These are phyloP conservation scores for Artibeus jamaicensis DNA, from an alignment of 2,797 vertebrate genomes.

Conservation along the genomic window DNA sequence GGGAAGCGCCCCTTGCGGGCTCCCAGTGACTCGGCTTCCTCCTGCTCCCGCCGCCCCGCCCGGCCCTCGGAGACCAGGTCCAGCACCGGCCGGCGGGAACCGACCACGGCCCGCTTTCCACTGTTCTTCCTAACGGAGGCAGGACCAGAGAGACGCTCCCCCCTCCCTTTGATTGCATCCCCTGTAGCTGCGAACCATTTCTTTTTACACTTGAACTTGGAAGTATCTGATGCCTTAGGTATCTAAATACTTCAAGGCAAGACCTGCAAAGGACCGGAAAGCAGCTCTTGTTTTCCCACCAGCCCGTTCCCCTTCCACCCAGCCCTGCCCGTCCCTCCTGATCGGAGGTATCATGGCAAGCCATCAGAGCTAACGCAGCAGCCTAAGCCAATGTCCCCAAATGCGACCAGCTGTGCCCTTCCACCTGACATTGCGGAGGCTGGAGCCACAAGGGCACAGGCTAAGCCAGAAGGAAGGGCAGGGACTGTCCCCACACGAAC, in stretches of 20 bases:
- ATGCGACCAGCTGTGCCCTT: background rate
- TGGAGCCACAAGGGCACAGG: background rate
- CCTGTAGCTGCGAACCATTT: background rate
- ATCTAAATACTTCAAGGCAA: constrained; percentile 25
- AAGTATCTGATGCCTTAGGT: background rate
- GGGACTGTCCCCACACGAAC: background rate
- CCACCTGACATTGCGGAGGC: background rate
- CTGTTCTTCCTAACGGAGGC: background rate
- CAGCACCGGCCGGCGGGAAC: background rate
- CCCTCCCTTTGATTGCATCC: background rate
- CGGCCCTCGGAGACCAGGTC: background rate
- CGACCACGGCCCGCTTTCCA: background rate
- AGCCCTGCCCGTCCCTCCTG: background rate
- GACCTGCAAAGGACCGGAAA: background rate
- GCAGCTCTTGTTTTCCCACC: background rate
- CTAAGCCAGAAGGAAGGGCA: background rate
- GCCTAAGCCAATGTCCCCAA: background rate
- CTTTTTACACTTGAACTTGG: background rate
- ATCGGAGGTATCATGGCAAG: too few relatives aligned
- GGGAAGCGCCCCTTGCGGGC: background rate
- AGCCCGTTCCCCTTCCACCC: background rate
- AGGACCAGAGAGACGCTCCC: background rate
- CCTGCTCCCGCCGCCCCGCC: background rate
- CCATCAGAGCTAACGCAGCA: background rate
- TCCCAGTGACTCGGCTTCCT: background rate